Base-by-base conservation (phyloP, 2,113 vertebrate genomes). In the Mesitornis unicolor region DNA sequence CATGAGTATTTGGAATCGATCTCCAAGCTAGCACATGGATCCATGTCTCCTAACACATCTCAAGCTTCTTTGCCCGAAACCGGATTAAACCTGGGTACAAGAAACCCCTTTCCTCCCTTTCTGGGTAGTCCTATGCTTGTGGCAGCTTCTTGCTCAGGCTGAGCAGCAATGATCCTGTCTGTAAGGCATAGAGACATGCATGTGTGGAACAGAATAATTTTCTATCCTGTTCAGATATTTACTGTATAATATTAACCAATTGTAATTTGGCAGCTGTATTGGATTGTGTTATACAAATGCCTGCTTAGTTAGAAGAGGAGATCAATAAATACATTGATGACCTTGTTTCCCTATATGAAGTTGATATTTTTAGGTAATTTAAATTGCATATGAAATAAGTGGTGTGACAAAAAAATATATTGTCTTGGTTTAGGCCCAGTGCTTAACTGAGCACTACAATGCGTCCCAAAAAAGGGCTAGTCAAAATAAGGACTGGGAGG, bases 281-380 rank as follows among this genome's bases (percentile, higher is more conserved):
- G 48, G 31, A 86, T 47, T 87, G 42, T 76, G 60, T 80, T 91
- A 65, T 70, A 95, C 40, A 95, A 94, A 84, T 90, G 21, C 10
- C 36, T 86, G 43, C 80, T 91, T 67, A 65, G 43, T 83, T 65
- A 90, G 77, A 71, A 68, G 18, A 40, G 11, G 40, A 78, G 40
- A 42, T 93, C 45, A 8, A 91, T 93, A 94, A 92, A 91, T 81
- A 91, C 93, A 94, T 80, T 57, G 20, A 94, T 94, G 14, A 21
- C 15, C 54, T 84, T 90, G 16, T 80, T 93, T 82, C 45, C 69
- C 36, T 53, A 15, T 33, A 51, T 43, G 29, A 43, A 87, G 45
- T 65, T 4, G 36, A 35, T 90, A 89, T 57, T 92, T 83, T 87
- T 33, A 79, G 57, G 25, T 90, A 87, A 91, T 92, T 89, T 90